Conservation (phyloP, 1,140 invertebrate species). For the Drosophila navojoa region DNA sequence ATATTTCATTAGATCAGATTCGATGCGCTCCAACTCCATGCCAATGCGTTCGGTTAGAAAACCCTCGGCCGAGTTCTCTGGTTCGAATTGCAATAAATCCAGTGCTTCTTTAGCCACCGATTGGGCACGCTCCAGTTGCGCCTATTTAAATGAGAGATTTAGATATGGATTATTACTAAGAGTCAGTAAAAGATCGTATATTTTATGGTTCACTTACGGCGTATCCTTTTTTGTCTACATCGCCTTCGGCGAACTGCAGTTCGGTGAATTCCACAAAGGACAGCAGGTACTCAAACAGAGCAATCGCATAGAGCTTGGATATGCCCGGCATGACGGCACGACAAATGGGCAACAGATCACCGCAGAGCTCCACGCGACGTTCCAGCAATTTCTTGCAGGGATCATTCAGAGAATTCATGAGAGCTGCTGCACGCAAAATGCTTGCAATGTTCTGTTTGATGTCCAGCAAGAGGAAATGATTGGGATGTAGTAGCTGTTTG, state of each 20-base stretch:
- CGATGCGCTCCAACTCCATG: slow-evolving; percentile 72
- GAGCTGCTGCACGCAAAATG: slow-evolving; percentile 84
- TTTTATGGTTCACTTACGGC: slow-evolving; percentile 67
- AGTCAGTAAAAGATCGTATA: neutral
- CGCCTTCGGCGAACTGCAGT: slow-evolving; percentile 62
- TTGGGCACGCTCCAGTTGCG: slow-evolving; percentile 85
- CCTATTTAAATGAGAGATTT: slow-evolving; percentile 10
- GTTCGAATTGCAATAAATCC: slow-evolving; percentile 89
- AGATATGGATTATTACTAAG: neutral
- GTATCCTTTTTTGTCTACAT: slow-evolving; percentile 64
- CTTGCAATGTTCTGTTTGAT: slow-evolving; percentile 88
- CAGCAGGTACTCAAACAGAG: slow-evolving; percentile 90
- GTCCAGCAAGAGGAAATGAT: slow-evolving; percentile 87
- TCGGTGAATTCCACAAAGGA: slow-evolving; percentile 87
- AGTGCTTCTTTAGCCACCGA: slow-evolving; percentile 86
- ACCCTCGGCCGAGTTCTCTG: slow-evolving; percentile 89
- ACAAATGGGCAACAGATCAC: slow-evolving; percentile 87
- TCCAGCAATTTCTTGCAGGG: slow-evolving; percentile 66
- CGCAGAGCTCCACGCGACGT: slow-evolving; percentile 87
- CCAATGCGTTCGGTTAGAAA: slow-evolving; percentile 85
- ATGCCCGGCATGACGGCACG: slow-evolving; percentile 90
- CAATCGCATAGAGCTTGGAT: slow-evolving; percentile 88
- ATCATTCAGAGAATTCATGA: slow-evolving; percentile 85
- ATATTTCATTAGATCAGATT: slow-evolving; percentile 69
- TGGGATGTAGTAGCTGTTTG: slow-evolving; percentile 85